A percentile compares a stretch with the other conserved stretches of the same genome.
These are phyloP conservation scores for Neoniphon sammara DNA, from an alignment of 2,797 vertebrate genomes.

Conservation along the genomic window DNA sequence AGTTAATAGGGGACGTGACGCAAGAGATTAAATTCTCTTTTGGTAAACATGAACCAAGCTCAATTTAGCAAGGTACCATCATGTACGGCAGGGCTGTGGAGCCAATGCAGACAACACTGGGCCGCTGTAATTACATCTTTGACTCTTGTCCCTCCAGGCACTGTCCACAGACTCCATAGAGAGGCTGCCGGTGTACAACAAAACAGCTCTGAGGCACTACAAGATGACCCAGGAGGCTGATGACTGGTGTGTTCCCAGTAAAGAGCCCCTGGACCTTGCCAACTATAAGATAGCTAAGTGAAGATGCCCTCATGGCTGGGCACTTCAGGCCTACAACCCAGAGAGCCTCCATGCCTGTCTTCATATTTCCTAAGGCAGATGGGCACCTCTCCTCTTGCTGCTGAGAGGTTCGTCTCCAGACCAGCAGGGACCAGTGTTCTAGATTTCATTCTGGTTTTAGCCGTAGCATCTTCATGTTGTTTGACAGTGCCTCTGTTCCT, in stretches of 20 bases:
- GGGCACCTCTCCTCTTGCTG: constrained; percentile 6
- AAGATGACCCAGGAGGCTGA: constrained; percentile 91
- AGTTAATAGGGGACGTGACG: not conserved
- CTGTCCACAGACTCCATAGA: constrained; percentile 95
- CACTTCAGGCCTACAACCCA: constrained; percentile 19
- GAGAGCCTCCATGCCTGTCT: constrained; percentile 22
- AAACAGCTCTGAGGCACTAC: constrained; percentile 94
- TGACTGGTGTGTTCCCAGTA: constrained; percentile 95
- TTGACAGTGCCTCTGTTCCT: constrained; percentile 1
- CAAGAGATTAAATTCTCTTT: not conserved
- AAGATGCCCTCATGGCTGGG: constrained; percentile 33
- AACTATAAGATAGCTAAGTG: constrained; percentile 84
- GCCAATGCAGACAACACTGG: not conserved
- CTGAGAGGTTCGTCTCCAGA: constrained; percentile 22
- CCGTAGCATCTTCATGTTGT: constrained; percentile 41
- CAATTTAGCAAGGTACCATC: not conserved
- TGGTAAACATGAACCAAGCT: not conserved
- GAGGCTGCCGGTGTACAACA: constrained; percentile 95
- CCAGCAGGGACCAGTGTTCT: constrained; percentile 13
- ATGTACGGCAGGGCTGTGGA: constrained; percentile 7
- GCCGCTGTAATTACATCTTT: constrained; percentile 9
- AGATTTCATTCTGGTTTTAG: constrained; percentile 41
- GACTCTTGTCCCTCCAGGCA: constrained; percentile 79
- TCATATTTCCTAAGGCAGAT: constrained; percentile 28
- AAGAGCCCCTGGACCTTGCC: constrained; percentile 91